A percentile compares a stretch with the other conserved stretches of the same genome.
Conservation (phyloP, 1,140 invertebrate genomes). For the Coenobita brevimanus region DNA sequence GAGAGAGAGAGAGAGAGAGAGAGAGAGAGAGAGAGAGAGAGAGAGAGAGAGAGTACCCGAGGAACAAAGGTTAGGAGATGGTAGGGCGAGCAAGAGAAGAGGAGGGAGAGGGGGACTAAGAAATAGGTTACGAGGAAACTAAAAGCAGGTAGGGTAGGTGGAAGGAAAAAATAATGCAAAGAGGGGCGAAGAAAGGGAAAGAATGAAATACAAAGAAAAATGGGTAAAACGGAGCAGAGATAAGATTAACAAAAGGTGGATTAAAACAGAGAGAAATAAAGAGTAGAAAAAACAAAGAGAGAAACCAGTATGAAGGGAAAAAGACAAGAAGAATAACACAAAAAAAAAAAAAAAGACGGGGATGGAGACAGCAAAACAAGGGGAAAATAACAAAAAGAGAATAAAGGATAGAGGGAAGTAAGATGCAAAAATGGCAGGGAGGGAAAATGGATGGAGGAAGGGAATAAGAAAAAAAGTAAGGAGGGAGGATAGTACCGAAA, state of each 20-base stretch:
- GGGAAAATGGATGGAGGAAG: neutral
- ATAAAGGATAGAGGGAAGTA: neutral
- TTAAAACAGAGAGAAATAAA: neutral
- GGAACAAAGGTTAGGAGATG: too few species aligned
- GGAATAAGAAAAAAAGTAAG: neutral
- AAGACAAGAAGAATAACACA: constrained; percentile 2
- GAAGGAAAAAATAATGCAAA: neutral
- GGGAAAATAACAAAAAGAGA: neutral
- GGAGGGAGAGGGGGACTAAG: too few species aligned
- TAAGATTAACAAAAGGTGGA: neutral
- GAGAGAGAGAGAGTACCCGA: too few species aligned
- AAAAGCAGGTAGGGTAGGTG: too few species aligned
- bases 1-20: too few species aligned
- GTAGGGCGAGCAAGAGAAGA: too few species aligned
- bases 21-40: too few species aligned
- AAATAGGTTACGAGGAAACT: too few species aligned
- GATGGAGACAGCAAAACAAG: constrained; percentile 16
- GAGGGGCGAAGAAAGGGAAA: neutral
- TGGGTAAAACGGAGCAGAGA: neutral
- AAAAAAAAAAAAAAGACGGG: constrained; percentile 15
- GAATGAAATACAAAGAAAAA: neutral
- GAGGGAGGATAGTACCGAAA: neutral
- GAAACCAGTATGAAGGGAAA: neutral
- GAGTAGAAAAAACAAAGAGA: constrained; percentile 1
- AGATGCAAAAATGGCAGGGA: neutral